phyloP scores from a whole-genome alignment of 1,140 invertebrate genomes.

The Leptopilina boulardi region DNA sequence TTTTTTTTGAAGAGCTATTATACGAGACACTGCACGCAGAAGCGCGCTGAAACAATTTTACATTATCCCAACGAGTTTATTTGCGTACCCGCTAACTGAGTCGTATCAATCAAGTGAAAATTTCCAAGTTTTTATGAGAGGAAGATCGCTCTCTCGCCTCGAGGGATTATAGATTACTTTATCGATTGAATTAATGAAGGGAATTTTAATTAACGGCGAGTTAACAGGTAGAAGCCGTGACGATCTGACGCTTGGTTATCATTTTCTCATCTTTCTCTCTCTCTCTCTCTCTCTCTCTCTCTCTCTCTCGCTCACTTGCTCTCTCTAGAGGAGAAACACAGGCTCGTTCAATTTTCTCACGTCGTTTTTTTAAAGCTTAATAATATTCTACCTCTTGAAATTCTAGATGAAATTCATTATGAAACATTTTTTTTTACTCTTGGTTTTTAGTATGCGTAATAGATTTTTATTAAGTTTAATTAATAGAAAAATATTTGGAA shows the following conservation, averaged over 20 bases:
- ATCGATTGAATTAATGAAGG: neutral
- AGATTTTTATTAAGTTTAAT: too few species aligned
- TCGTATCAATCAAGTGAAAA: constrained; percentile 1
- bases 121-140: constrained; percentile 2
- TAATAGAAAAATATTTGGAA: too few species aligned
- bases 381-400: neutral
- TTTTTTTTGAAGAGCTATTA: neutral
- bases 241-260: constrained; percentile 9
- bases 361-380: neutral
- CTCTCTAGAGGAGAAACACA: neutral
- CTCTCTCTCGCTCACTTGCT: neutral
- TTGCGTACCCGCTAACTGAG: constrained; percentile 3
- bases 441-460: too few species aligned
- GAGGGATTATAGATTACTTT: neutral
- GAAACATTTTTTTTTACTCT: neutral
- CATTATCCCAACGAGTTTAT: constrained; percentile 17
- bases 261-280: constrained; percentile 1
- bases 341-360: constrained; percentile 4
- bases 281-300: neutral
- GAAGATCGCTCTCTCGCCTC: constrained; percentile 7
- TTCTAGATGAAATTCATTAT: neutral
- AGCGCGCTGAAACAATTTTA: neutral
- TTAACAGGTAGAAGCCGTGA: constrained; percentile 21
- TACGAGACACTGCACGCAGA: neutral
- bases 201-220: constrained; percentile 25